phyloP scores from a whole-genome alignment of 92 coral and sea anemone species.

The Porites divaricata region DNA sequence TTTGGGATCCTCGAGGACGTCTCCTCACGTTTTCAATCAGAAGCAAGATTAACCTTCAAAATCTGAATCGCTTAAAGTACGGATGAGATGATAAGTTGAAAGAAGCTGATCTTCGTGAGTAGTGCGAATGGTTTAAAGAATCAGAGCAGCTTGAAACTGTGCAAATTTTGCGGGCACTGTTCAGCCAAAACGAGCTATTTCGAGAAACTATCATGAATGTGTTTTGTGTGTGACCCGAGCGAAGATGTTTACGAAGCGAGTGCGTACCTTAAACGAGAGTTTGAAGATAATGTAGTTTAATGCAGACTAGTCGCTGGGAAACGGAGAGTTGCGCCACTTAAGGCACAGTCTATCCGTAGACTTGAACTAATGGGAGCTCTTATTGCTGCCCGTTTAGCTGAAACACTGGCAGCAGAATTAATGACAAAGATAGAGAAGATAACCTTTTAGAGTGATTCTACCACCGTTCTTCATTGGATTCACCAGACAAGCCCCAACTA shows the following conservation, averaged over 20 bases:
- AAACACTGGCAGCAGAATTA: not conserved
- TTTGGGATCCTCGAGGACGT: conserved; percentile 40
- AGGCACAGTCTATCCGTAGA: not conserved
- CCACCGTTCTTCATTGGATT: conserved; percentile 42
- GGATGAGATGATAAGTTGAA: too few species aligned
- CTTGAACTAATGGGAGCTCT: too few species aligned
- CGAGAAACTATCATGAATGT: too few species aligned
- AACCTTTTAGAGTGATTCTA: conserved; percentile 34
- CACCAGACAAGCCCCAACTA: not conserved
- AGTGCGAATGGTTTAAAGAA: too few species aligned
- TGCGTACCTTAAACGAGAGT: not conserved
- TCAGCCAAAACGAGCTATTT: too few species aligned
- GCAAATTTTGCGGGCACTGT: too few species aligned
- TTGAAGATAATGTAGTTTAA: not conserved
- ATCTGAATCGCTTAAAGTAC: too few species aligned
- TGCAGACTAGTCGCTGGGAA: not conserved
- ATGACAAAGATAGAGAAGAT: conserved; percentile 23
- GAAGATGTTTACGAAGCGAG: not conserved
- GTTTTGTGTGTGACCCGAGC: not conserved
- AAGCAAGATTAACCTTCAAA: too few species aligned
- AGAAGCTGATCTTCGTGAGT: too few species aligned
- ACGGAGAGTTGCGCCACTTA: not conserved
- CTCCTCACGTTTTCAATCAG: too few species aligned
- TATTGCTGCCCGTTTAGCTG: too few species aligned
- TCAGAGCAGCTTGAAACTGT: too few species aligned